Conservation (phyloP, 2,797 vertebrate species). For the Columba guinea region DNA sequence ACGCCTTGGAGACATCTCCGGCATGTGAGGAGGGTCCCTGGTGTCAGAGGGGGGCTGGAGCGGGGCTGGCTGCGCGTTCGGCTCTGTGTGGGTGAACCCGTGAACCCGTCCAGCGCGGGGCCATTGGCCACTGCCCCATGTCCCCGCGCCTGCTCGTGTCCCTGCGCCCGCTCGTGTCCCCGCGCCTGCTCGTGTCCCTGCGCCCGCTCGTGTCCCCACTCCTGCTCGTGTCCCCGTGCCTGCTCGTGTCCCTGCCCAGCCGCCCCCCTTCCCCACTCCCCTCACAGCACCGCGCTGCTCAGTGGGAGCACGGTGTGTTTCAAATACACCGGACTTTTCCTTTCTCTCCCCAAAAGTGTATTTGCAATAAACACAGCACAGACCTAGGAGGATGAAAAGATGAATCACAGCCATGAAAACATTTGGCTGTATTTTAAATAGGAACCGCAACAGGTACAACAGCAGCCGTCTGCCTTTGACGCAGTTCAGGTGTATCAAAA, state of each 20-base stretch:
- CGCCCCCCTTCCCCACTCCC: background rate
- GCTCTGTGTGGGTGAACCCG: background rate
- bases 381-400: background rate
- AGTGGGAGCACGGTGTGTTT: background rate
- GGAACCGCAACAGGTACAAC: background rate
- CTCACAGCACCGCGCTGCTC: fast-evolving
- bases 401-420: slow-evolving; percentile 5
- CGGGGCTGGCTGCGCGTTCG: fast-evolving
- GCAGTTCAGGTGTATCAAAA: background rate
- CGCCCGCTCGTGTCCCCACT: background rate
- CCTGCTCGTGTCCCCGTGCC: background rate
- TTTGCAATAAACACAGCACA: background rate
- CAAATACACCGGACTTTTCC: background rate
- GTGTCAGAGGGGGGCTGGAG: background rate
- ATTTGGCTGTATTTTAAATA: background rate
- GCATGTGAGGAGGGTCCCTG: fast-evolving
- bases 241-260: background rate
- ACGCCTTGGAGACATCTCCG: fast-evolving
- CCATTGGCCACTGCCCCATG: fast-evolving
- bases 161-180: background rate
- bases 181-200: background rate
- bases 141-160: too few species aligned
- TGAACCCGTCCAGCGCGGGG: too few species aligned
- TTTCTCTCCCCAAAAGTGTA: background rate
- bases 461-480: background rate